A percentile compares a stretch with the other conserved stretches of the same genome.
Conservation (phyloP, 2,888 invertebrate genomes). For the Hydraecia micacea region DNA sequence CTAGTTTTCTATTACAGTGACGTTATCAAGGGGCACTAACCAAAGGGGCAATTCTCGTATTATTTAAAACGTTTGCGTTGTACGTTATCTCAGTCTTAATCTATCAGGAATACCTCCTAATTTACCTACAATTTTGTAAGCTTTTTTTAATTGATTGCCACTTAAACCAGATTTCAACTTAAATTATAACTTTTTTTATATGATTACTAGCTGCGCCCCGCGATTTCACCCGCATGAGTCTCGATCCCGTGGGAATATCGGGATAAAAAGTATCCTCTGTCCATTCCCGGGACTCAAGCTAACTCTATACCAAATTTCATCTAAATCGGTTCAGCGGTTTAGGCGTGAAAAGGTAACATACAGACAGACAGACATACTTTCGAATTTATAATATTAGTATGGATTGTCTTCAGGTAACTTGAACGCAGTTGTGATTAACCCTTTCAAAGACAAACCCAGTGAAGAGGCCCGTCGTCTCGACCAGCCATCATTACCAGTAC, state of each 20-base stretch:
- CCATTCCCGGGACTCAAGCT: too few species aligned
- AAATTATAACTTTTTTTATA: background rate
- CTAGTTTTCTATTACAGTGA: background rate
- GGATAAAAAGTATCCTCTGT: too few species aligned
- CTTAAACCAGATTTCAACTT: background rate
- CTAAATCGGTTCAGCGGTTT: too few species aligned
- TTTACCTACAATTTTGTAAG: background rate
- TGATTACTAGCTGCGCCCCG: too few species aligned
- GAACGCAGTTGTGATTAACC: background rate
- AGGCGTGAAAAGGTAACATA: too few species aligned
- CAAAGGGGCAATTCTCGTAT: background rate
- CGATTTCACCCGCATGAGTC: too few species aligned
- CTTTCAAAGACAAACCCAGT: conserved; percentile 11
- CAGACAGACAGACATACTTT: too few species aligned
- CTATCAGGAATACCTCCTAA: background rate
- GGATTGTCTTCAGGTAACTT: background rate
- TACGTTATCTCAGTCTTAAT: background rate
- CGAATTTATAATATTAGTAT: too few species aligned
- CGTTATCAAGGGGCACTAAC: too few species aligned
- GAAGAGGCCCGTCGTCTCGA: conserved; percentile 26
- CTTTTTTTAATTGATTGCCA: too few species aligned
- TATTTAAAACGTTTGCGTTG: background rate
- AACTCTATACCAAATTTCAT: too few species aligned
- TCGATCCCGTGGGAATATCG: too few species aligned
- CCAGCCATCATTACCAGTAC: conserved; percentile 44